Evolutionary conservation across 2,797 vertebrate genomes (phyloP), one percentile per base, ranked within the genome.

Genomic region (Mallotus villosus): DNA sequence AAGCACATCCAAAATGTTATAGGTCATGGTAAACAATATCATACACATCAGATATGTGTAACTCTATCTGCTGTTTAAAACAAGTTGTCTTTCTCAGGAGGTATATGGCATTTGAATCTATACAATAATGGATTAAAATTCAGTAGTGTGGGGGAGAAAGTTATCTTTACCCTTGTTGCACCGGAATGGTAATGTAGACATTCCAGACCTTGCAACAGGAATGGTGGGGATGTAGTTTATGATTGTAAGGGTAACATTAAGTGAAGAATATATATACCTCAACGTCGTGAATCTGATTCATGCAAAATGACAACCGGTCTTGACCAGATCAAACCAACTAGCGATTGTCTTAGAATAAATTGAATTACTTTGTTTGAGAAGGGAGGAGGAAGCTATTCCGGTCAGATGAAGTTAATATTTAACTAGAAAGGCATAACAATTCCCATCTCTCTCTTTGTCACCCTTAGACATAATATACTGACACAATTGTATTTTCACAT

Each of bases 331-430:
- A 55, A 27, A 29, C 63, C 49, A 67, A 46, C 46, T 51, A 58
- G 11, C 34, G 68, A 63, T 34, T 72, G 1, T 2, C 53, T 68
- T 68, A 64, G 75, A 69, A 74, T 21, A 67, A 70, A 17, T 75
- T 55, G 73, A 75, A 70, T 67, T 7, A 74, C 69, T 72, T 78
- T 80, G 70, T 86, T 76, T 82, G 74, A 70, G 21, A 67, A 60
- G 78, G 73, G 74, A 3, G 14, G 70, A 70, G 61, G 76, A 67
- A 67, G 17, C 67, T 63, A 1, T 19, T 60, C 65, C 65, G 37
- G 49, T 74, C 67, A 71, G 46, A 67, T 71, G 22, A 78, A 71
- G 76, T 85, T 82, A 85, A 84, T 82, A 25, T 80, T 81, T 87
- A 74, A 82, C 78, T 67, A 66, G 59, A 60, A 25, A 21, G 55